Conservation (phyloP, 2,113 vertebrate genomes). For the Pygoscelis antarcticus region DNA sequence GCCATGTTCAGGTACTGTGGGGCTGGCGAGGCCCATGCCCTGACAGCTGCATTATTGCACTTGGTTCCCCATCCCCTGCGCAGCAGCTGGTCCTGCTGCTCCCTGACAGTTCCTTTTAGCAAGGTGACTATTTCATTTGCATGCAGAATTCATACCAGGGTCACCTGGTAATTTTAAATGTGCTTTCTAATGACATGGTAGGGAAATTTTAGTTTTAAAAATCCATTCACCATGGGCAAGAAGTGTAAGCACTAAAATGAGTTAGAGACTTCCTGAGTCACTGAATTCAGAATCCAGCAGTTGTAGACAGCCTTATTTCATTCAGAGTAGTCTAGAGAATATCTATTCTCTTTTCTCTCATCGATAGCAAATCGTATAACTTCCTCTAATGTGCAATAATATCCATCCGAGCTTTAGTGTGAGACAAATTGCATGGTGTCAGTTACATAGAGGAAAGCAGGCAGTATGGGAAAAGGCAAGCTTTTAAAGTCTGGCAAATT, state of each 20-base stretch:
- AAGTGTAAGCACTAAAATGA: not conserved
- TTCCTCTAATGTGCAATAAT: not conserved
- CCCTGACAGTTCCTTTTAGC: not conserved
- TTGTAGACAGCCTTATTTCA: not conserved
- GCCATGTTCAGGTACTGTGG: not conserved
- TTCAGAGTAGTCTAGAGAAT: not conserved
- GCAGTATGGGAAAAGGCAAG: not conserved
- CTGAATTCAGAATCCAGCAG: not conserved
- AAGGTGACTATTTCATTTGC: not conserved
- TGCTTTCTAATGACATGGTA: not conserved
- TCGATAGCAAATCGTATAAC: not conserved
- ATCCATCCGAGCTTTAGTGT: not conserved
- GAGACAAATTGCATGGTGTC: not conserved
- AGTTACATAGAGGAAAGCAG: not conserved
- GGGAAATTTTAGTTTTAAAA: not conserved
- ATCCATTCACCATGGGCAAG: not conserved
- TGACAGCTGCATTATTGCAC: not conserved
- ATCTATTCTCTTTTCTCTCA: not conserved
- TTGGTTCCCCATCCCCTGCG: not conserved
- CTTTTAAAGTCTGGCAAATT: conserved; percentile 16
- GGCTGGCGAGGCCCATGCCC: not conserved
- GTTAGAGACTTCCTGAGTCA: not conserved
- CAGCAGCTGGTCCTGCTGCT: not conserved
- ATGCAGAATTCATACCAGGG: not conserved
- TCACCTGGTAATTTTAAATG: not conserved